Base-by-base conservation (phyloP, 2,113 vertebrate genomes). In the Stigmatopora nigra region DNA sequence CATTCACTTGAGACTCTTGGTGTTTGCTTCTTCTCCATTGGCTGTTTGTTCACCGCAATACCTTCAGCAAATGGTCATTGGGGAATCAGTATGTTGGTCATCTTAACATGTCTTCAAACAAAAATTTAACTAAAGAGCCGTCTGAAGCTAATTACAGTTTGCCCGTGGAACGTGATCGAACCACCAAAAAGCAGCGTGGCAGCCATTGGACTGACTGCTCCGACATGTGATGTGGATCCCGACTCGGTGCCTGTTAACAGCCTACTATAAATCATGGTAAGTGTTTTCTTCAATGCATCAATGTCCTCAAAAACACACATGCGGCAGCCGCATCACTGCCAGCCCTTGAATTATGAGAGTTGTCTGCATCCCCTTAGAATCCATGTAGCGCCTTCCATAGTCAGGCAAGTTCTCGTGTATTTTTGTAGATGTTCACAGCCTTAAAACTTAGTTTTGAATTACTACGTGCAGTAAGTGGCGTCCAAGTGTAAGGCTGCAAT, bases 361-460 rank as follows among this genome's bases (percentile, higher is more conserved):
- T 53, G 63, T 47, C 52, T 69, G n/a, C n/a, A 6, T 25, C 7
- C 38, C 20, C 48, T 64, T 6, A 13, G 20, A 61, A 44, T 13
- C 3, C 10, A 45, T 12, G 25, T 7, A 20, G 20, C 14, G 52
- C 52, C 5, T 19, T 13, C 38, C 44, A 48, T 31, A 7, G 12
- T 61, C 5, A 4, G 38, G 31, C 16, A 13, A 75, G 53, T 65
- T 48, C 52, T 56, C 63, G 19, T 61, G 59, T 13, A 57, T 67
- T 65, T 61, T 71, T 47, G 52, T 16, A 67, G 52, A 80, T 61
- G 52, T 63, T 53, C n/a, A 19, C 19, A 16, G 16, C 14, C 63
- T 82, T 72, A 80, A 68, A 75, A 72, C 69, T 67, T 69, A 44
- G 67, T 53, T 71, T 67, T 65, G 31, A 69, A 66, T 67, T 64